Evolutionary conservation across 2,888 invertebrate genomes (phyloP).

Genomic region (Drosophila prostipennis): DNA sequence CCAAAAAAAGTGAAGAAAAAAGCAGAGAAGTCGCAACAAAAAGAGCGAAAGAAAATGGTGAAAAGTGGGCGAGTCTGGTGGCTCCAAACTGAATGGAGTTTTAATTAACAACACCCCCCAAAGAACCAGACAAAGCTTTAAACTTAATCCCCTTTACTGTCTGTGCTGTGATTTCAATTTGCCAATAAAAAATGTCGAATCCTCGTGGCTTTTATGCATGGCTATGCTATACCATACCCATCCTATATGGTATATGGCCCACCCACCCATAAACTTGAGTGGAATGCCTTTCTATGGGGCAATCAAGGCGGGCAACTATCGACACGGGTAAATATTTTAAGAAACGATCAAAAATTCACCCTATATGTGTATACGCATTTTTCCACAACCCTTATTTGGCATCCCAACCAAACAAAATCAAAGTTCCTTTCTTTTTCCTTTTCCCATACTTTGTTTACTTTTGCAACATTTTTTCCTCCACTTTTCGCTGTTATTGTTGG

Average conservation of each 20-base stretch:
- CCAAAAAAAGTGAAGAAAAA: neutral
- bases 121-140: slow-evolving; percentile 22
- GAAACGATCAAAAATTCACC: slow-evolving; percentile 48
- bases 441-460: slow-evolving; percentile 69
- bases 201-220: neutral
- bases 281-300: slow-evolving; percentile 15
- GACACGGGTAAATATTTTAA: slow-evolving; percentile 54
- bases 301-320: slow-evolving; percentile 27
- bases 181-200: slow-evolving; percentile 33
- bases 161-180: slow-evolving; percentile 40
- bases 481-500: slow-evolving; percentile 27
- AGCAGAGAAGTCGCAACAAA: slow-evolving; percentile 5
- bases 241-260: neutral
- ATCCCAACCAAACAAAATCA: slow-evolving; percentile 49
- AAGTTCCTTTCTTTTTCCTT: slow-evolving; percentile 43
- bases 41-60: slow-evolving; percentile 10
- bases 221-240: too few species aligned
- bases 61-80: slow-evolving; percentile 6
- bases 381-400: slow-evolving; percentile 39
- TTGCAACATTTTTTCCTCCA: slow-evolving; percentile 28
- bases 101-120: slow-evolving; percentile 37
- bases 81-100: slow-evolving; percentile 33
- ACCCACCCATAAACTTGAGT: slow-evolving; percentile 5
- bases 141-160: slow-evolving; percentile 32
- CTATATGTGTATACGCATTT: slow-evolving; percentile 4